phyloP scores from a whole-genome alignment of 2,888 invertebrate species.

The Allolobophora icterica region DNA sequence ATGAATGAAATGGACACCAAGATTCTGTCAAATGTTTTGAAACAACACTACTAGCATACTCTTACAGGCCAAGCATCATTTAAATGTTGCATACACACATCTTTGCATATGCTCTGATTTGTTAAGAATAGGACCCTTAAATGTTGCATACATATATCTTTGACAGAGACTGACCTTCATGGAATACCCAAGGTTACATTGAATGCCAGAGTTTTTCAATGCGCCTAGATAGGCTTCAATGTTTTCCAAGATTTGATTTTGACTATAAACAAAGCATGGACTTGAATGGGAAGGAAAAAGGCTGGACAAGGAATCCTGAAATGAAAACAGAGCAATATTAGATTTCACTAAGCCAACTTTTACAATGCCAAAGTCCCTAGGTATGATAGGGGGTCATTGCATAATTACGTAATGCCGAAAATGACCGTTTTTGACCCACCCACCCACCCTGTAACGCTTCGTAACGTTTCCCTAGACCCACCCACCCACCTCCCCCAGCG shows the following conservation, averaged over 20 bases:
- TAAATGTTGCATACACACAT: background rate
- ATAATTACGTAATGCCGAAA: too few relatives aligned
- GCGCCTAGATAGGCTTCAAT: constrained; percentile 51
- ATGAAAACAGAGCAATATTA: background rate
- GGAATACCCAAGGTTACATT: constrained; percentile 35
- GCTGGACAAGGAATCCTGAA: background rate
- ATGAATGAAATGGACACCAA: background rate
- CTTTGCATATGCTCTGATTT: background rate
- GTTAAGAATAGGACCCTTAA: background rate
- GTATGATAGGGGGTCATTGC: too few relatives aligned
- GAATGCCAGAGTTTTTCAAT: constrained; percentile 43
- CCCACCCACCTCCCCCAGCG: too few relatives aligned
- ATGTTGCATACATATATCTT: background rate
- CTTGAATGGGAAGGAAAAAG: constrained; percentile 36
- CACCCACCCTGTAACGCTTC: too few relatives aligned
- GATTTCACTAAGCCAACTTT: background rate
- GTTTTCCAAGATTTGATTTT: constrained; percentile 52
- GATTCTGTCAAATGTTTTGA: background rate
- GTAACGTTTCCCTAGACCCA: too few relatives aligned
- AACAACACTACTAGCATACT: background rate
- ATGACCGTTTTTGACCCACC: too few relatives aligned
- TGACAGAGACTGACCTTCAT: background rate
- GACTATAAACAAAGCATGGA: constrained; percentile 57
- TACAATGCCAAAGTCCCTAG: background rate
- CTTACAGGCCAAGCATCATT: background rate